Evolutionary conservation across 1,140 invertebrate species (phyloP).

Genomic region (Zaprionus taronus): DNA sequence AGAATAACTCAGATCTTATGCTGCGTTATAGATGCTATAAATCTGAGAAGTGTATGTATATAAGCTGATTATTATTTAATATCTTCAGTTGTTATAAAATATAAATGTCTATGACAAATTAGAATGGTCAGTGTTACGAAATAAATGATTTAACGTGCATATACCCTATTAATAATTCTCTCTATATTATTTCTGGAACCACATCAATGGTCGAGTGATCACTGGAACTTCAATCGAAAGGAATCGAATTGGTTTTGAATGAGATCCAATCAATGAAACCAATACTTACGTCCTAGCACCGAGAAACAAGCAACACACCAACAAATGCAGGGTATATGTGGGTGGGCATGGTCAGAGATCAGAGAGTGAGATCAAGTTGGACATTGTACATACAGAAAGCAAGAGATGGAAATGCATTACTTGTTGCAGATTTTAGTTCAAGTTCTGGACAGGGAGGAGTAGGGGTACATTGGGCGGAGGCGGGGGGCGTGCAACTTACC

Average conservation of each 20-base stretch:
- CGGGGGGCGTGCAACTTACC: constrained; percentile 85
- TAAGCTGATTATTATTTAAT: too few relatives aligned
- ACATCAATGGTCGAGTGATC: not conserved
- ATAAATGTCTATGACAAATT: not conserved
- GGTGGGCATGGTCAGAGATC: constrained; percentile 5
- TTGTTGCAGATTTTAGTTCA: constrained; percentile 3
- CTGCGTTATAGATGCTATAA: too few relatives aligned
- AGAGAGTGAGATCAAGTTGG: constrained; percentile 6
- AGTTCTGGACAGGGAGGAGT: not conserved
- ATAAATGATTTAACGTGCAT: not conserved
- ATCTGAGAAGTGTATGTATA: too few relatives aligned
- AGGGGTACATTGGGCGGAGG: not conserved
- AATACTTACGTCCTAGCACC: constrained; percentile 55
- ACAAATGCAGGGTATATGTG: not conserved
- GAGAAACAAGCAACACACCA: constrained; percentile 18
- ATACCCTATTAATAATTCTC: not conserved
- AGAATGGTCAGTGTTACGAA: too few relatives aligned
- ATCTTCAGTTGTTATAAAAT: too few relatives aligned
- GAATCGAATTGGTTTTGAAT: constrained; percentile 6
- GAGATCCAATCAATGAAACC: constrained; percentile 10
- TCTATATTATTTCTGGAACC: not conserved
- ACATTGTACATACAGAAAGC: constrained; percentile 35
- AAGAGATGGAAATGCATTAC: constrained; percentile 36
- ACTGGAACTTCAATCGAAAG: constrained; percentile 1
- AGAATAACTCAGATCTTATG: too few relatives aligned